Base-by-base conservation (phyloP, 2,888 invertebrate species). In the Anaspis maculata region DNA sequence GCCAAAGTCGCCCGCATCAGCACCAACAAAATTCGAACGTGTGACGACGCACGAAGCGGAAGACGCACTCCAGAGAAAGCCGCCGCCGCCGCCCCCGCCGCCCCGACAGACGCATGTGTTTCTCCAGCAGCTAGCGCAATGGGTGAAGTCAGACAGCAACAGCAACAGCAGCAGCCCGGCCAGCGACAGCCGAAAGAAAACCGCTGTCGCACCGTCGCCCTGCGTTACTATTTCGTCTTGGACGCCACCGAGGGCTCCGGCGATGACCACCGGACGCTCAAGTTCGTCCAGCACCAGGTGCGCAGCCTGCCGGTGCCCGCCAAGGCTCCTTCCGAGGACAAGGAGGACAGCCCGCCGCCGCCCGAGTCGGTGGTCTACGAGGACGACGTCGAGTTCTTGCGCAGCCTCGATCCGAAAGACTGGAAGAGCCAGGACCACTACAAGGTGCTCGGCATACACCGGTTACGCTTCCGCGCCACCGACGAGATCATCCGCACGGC, bases 401-500 rank as follows among this genome's bases (percentile, higher is more conserved):
- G 86, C 45, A 87, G 87, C 39, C 69, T 96, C 44, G 90, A 96
- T 67, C 96, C 96, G 2, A 92, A 88, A 63, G 87, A 92, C 56
- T 97, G 95, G 95, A 96, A 95, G 71, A 80, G 88, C 53, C 96
- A 97, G 68, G 97, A 97, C 66, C 97, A 97, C 64, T 97, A 97
- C 66, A 85, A 84, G 21, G 94, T 99, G 10, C 70, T 98, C 39
- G 97, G 98, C 30, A 74, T 99, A 52, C 81, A 79, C 50, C 79
- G 81, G 41, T 66, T 84, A 30, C 76, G 98, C 37, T 79, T 79
- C 62, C 79, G 79, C 62, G 95, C 97, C 0, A 82, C 86, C 0
- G 89, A 92, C 49, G 90, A 92, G 38, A 86, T 95, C 53, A 91
- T 98, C 42, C 91, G 92, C 64, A 80, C 83, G 56, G 92, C 95